Conservation (phyloP, 2,888 invertebrate genomes). For the Crossocerus cetratus region DNA sequence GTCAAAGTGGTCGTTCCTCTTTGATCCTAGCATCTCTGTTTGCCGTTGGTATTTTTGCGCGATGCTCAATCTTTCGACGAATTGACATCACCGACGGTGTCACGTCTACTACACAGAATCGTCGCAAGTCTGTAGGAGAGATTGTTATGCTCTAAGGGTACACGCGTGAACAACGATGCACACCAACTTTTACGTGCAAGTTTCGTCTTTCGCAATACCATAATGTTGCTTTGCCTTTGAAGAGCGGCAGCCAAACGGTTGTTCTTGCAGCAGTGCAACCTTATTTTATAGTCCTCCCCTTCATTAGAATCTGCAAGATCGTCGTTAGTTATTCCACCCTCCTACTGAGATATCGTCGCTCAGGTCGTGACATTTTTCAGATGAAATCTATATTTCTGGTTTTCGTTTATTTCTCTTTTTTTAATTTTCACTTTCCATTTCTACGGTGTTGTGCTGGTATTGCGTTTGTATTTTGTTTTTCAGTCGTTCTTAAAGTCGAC, state of each 20-base stretch:
- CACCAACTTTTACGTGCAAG: too few relatives aligned
- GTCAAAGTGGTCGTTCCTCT: slow-evolving; percentile 33
- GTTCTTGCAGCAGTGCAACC: too few relatives aligned
- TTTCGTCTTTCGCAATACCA: too few relatives aligned
- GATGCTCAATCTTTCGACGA: slow-evolving; percentile 52
- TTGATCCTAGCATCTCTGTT: slow-evolving; percentile 24
- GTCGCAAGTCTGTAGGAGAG: too few relatives aligned
- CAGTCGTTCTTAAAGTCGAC: slow-evolving; percentile 32
- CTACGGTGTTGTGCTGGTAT: slow-evolving; percentile 48
- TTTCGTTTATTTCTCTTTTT: slow-evolving; percentile 6
- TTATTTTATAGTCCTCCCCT: too few relatives aligned
- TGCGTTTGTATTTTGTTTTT: slow-evolving; percentile 29
- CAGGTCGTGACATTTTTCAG: neutral
- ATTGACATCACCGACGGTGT: slow-evolving; percentile 23
- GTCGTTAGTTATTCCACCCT: too few relatives aligned
- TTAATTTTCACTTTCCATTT: slow-evolving; percentile 29
- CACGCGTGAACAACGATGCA: too few relatives aligned
- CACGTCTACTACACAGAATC: slow-evolving; percentile 5
- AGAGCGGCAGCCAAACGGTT: too few relatives aligned
- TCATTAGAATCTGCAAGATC: too few relatives aligned
- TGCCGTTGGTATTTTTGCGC: slow-evolving; percentile 17
- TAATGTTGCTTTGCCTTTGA: too few relatives aligned
- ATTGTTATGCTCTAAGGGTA: too few relatives aligned
- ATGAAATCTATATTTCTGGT: slow-evolving; percentile 17
- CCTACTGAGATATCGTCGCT: neutral